Conservation (phyloP, 2,797 vertebrate genomes). For the Myotis myotis region DNA sequence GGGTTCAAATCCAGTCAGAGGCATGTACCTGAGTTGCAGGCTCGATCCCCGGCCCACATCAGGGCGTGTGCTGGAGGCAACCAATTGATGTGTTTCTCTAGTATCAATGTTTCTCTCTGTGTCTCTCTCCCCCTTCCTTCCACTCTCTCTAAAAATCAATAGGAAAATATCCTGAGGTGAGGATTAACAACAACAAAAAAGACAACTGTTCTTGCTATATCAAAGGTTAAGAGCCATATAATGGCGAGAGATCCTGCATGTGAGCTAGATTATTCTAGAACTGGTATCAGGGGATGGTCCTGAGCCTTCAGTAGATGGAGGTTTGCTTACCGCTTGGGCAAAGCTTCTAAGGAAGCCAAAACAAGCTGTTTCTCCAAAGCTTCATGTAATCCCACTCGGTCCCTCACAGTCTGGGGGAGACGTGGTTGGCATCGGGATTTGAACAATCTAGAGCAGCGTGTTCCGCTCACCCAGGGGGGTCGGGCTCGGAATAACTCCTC, state of each 20-base stretch:
- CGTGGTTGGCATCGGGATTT: constrained; percentile 45
- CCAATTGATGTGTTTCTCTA: neutral
- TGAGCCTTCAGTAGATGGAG: neutral
- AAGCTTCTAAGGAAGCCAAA: constrained; percentile 58
- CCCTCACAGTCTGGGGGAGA: constrained; percentile 52
- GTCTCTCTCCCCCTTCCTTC: neutral
- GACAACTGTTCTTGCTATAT: neutral
- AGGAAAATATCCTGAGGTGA: neutral
- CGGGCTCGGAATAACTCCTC: constrained; percentile 83
- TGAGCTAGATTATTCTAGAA: neutral
- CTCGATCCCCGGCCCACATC: neutral
- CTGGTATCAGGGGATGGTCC: neutral
- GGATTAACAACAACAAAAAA: neutral
- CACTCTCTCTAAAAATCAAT: neutral
- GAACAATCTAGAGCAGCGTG: constrained; percentile 53
- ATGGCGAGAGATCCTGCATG: neutral
- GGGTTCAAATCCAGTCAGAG: neutral
- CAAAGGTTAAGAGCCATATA: neutral
- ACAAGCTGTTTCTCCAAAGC: constrained; percentile 68
- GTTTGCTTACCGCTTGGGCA: constrained; percentile 75
- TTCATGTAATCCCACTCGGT: neutral
- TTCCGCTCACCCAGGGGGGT: constrained; percentile 84
- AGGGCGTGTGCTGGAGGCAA: neutral
- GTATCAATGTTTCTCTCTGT: neutral
- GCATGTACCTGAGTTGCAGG: neutral